Evolutionary conservation across 2,888 invertebrate genomes (phyloP).

Genomic region (Notocelia uddmanniana): DNA sequence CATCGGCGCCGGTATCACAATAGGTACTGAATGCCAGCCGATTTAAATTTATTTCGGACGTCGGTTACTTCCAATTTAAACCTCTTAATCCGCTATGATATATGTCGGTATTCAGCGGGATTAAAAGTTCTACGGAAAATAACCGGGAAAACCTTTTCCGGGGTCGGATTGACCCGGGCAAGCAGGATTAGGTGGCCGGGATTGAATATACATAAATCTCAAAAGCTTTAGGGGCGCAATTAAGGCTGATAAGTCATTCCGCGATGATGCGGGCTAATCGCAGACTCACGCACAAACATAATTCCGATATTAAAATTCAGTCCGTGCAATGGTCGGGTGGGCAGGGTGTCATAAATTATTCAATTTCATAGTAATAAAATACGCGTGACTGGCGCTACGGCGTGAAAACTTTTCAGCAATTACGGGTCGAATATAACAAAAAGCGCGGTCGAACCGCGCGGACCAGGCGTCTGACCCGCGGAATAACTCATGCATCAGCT

Average conservation of each 20-base stretch:
- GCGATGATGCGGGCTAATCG: slow-evolving; percentile 66
- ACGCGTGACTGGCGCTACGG: slow-evolving; percentile 82
- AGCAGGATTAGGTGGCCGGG: slow-evolving; percentile 83
- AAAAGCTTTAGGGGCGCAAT: slow-evolving; percentile 83
- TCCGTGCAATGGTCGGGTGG: slow-evolving; percentile 76
- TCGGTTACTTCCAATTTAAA: slow-evolving; percentile 87
- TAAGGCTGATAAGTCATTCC: slow-evolving; percentile 80
- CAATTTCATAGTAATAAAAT: slow-evolving; percentile 86
- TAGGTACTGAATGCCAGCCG: slow-evolving; percentile 80
- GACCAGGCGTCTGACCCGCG: slow-evolving; percentile 62
- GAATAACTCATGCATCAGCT: slow-evolving; percentile 60
- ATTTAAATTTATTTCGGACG: slow-evolving; percentile 86
- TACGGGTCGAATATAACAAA: slow-evolving; percentile 84
- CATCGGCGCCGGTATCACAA: slow-evolving; percentile 83
- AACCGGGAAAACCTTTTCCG: slow-evolving; percentile 86
- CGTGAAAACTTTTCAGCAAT: slow-evolving; percentile 86
- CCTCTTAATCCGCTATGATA: slow-evolving; percentile 86
- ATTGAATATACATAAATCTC: slow-evolving; percentile 86
- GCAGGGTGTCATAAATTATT: slow-evolving; percentile 83
- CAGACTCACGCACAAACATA: slow-evolving; percentile 62
- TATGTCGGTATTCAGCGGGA: slow-evolving; percentile 85
- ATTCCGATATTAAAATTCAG: slow-evolving; percentile 84
- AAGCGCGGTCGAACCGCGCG: slow-evolving; percentile 76
- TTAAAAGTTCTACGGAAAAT: slow-evolving; percentile 86
- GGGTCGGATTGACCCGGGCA: slow-evolving; percentile 84